Evolutionary conservation across 2,888 invertebrate species (phyloP), one percentile per base, ranked within the genome.

Genomic region (Andrena minutula): DNA sequence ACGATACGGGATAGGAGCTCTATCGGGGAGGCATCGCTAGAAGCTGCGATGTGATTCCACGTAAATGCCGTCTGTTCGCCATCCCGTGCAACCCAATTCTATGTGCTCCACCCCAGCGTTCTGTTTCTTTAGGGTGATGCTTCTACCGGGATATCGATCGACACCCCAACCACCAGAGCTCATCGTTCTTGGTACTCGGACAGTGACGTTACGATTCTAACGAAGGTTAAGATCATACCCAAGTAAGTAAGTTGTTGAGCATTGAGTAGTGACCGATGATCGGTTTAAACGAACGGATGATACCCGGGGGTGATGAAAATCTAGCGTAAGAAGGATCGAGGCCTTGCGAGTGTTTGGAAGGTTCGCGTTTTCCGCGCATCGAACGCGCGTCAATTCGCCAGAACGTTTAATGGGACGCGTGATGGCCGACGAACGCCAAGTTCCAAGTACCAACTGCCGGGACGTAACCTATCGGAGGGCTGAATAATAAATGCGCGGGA

Each of bases 401-500:
- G 83, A 87, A 86, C 87, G 85, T 88, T 89, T 90, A 90, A 90
- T 90, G 83, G 89, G 88, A 90, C 89, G 86, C 89, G 89, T 91
- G 90, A 92, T 86, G 89, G 87, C 87, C 88, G 76, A 65, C 80
- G 73, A 84, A 77, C 88, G 85, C 82, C 85, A 35, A 89, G 86
- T 91, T 87, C 89, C 87, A 83, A 91, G 91, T 89, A 89, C 88
- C 89, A 89, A 89, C 88, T 80, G 66, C 75, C 84, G 87, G 88
- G 89, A 88, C 89, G 90, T 89, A 91, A 90, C 90, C 91, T 92
- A 92, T 92, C 88, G 92, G 90, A 89, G 86, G 85, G 74, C 74
- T 93, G 92, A 93, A 93, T 93, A 93, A 93, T 93, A 90, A 92
- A 93, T 92, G 89, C 87, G 76, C 90, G 90, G 89, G 90, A 90